Evolutionary conservation across 2,797 vertebrate genomes (phyloP).

Genomic region (Rhadinocentrus ornatus): DNA sequence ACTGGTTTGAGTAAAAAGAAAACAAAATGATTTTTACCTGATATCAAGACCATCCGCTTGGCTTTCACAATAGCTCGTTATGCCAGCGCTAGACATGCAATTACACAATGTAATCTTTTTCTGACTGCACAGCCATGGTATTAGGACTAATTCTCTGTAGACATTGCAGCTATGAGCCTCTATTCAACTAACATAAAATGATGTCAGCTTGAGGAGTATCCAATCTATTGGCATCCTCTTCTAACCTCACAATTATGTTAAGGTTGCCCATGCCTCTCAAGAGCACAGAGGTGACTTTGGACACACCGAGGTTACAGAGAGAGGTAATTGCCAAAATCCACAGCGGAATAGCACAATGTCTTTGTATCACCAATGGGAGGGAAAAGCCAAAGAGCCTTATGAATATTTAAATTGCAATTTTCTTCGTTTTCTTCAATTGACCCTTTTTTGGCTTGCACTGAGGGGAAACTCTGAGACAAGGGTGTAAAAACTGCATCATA

Average conservation of each 20-base stretch:
- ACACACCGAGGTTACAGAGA: slow-evolving; percentile 70
- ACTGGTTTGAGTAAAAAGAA: slow-evolving; percentile 16
- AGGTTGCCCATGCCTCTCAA: slow-evolving; percentile 63
- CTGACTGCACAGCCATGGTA: slow-evolving; percentile 59
- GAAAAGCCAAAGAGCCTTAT: slow-evolving; percentile 78
- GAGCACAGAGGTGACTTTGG: slow-evolving; percentile 68
- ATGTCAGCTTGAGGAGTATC: slow-evolving; percentile 63
- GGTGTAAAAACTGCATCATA: slow-evolving; percentile 41
- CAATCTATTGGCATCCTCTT: slow-evolving; percentile 65
- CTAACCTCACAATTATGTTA: slow-evolving; percentile 70
- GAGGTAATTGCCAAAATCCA: slow-evolving; percentile 81
- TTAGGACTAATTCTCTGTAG: slow-evolving; percentile 68
- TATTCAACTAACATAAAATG: slow-evolving; percentile 61
- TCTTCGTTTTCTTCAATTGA: slow-evolving; percentile 78
- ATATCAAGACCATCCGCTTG: slow-evolving; percentile 26
- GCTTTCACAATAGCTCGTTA: slow-evolving; percentile 60
- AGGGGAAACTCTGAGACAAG: slow-evolving; percentile 24
- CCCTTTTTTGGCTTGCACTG: slow-evolving; percentile 45
- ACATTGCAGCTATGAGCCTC: slow-evolving; percentile 59
- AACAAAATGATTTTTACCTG: neutral
- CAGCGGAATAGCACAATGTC: slow-evolving; percentile 71
- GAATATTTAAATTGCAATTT: slow-evolving; percentile 84
- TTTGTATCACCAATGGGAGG: slow-evolving; percentile 62
- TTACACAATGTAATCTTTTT: slow-evolving; percentile 69
- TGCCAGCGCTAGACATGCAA: slow-evolving; percentile 56